These are phyloP conservation scores for Epinotia bilunana DNA, from an alignment of 2,888 invertebrate genomes.

Conservation along the genomic window DNA sequence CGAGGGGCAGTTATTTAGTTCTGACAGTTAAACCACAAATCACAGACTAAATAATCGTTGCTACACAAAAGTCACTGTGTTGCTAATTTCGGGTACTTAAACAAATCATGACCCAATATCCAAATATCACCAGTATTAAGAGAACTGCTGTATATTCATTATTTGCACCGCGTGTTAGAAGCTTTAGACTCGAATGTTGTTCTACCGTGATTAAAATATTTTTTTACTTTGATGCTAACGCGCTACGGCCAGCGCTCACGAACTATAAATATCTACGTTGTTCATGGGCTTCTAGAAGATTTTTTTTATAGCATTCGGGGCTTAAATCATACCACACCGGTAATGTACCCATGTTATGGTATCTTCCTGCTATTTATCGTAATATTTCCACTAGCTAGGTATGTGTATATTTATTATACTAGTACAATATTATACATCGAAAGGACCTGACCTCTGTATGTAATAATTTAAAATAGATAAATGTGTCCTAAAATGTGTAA, in stretches of 20 bases:
- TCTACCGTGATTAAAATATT: no score
- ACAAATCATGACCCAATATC: no score
- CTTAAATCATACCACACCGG: neutral
- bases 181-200: neutral
- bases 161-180: neutral
- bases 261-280: no score
- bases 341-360: neutral
- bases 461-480: constrained; percentile 12
- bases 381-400: neutral
- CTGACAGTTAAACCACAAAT: no score
- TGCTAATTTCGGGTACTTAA: neutral
- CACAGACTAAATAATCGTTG: no score
- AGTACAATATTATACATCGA: neutral
- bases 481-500: constrained; percentile 2
- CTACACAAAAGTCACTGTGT: neutral
- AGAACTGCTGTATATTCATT: neutral
- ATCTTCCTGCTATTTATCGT: neutral
- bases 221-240: no score
- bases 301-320: no score
- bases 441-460: neutral
- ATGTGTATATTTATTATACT: neutral
- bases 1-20: no score
- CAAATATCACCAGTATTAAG: no score
- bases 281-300: no score
- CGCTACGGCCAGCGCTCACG: no score